Conservation (phyloP, 2,888 invertebrate species). For the Anthrax anthrax region DNA sequence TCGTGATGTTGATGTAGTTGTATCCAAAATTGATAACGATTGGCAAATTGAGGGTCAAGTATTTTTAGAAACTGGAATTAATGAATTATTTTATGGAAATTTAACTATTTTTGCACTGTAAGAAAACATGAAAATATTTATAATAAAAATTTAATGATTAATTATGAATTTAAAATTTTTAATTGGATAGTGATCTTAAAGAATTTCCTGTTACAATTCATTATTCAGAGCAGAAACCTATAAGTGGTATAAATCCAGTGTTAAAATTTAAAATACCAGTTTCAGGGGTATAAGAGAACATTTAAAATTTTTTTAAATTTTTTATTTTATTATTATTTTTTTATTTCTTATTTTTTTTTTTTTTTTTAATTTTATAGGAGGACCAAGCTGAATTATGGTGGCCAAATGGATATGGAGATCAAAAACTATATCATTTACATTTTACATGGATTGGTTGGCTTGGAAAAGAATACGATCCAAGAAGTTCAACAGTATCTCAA, state of each 20-base stretch:
- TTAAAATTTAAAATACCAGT: conserved; percentile 24
- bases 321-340: conserved; percentile 4
- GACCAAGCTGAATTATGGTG: conserved; percentile 61
- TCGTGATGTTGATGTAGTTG: conserved; percentile 40
- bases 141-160: no score
- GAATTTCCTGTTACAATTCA: conserved; percentile 20
- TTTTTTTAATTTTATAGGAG: conserved; percentile 19
- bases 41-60: conserved; percentile 36
- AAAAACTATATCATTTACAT: conserved; percentile 55
- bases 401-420: conserved; percentile 86
- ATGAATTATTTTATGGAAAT: conserved; percentile 20
- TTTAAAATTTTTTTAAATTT: not conserved
- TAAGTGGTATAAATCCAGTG: conserved; percentile 22
- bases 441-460: conserved; percentile 36
- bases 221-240: conserved; percentile 13
- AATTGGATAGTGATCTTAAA: conserved; percentile 24
- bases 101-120: conserved; percentile 24
- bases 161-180: not conserved
- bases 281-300: no score
- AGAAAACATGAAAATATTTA: conserved; percentile 10
- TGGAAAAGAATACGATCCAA: conserved; percentile 16
- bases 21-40: conserved; percentile 17
- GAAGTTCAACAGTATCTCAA: conserved; percentile 24
- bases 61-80: conserved; percentile 28
- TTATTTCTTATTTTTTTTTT: no score